Evolutionary conservation across 2,113 vertebrate genomes (phyloP), one percentile per base, ranked within the genome.

Genomic region (Halichoerus grypus): DNA sequence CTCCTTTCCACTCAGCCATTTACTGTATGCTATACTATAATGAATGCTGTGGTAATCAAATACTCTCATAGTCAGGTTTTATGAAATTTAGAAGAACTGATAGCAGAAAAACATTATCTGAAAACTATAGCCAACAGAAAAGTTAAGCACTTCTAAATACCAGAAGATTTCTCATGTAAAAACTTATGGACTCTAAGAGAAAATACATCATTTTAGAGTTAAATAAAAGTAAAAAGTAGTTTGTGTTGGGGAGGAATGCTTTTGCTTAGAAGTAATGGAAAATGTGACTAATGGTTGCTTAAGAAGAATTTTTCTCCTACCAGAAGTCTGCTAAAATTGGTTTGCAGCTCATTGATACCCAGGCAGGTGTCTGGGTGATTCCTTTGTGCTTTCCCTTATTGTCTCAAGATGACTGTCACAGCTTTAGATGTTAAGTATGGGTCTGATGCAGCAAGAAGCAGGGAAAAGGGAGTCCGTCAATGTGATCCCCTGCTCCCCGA

Each of bases 161-260:
- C 8, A 46, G 4, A 31, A 31, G 55, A 3, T 80, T 88, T 94
- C 51, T 95, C 49, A 31, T 19, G 3, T 69, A 36, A 19, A 71
- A 94, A 95, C 14, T 87, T 92, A 59, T 5, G 80, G 61, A 94
- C 33, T 33, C 36, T 67, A 88, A 86, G 61, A 94, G 67, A 88
- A 81, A 88, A 95, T 67, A 87, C 72, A 61, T 85, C 0, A 21
- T 67, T 83, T 95, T 67, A 67, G 55, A 77, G 71, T 94, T 63
- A 87, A 21, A 63, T 79, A 42, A 74, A 96, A 84, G 59, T 90
- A 55, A 63, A 87, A 84, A 85, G 4, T 15, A 55, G 4, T 91
- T 65, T 77, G 12, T 42, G 39, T 81, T 81, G 19, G 24, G 33
- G 51, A 57, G 80, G 74, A 59, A 67, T 96, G 59, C 63, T 80